Evolutionary conservation across 2,888 invertebrate species (phyloP).

Genomic region (Diarsia brunnea): DNA sequence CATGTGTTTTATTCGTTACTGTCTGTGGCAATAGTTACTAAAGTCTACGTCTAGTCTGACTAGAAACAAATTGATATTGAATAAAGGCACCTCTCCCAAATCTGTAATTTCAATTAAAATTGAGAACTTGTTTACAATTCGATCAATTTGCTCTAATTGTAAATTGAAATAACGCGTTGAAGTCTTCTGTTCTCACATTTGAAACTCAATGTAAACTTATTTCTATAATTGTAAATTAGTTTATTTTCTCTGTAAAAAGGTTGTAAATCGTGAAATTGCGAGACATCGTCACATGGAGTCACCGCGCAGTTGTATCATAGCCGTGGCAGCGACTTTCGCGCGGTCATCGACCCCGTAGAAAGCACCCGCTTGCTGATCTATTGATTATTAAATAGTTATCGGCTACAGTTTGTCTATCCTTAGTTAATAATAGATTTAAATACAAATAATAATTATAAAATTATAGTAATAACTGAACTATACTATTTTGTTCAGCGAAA

Average conservation of each 20-base stretch:
- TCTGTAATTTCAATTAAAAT: background rate
- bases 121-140: slow-evolving; percentile 1
- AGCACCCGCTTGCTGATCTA: slow-evolving; percentile 69
- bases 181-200: slow-evolving; percentile 53
- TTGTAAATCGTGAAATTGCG: slow-evolving; percentile 40
- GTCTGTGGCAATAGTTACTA: background rate
- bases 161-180: slow-evolving; percentile 45
- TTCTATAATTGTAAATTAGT: background rate
- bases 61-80: no score
- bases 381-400: slow-evolving; percentile 63
- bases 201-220: background rate
- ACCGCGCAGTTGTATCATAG: slow-evolving; percentile 67
- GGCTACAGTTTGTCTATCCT: slow-evolving; percentile 41
- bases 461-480: background rate
- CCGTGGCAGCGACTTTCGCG: slow-evolving; percentile 71
- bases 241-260: slow-evolving; percentile 19
- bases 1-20: no score
- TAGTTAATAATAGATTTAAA: slow-evolving; percentile 46
- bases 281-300: slow-evolving; percentile 53
- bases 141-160: slow-evolving; percentile 9
- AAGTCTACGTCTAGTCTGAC: background rate
- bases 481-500: background rate
- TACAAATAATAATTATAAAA: background rate
- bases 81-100: no score
- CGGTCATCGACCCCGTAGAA: slow-evolving; percentile 79